Conservation (phyloP, 2,888 invertebrate species). For the Notodonta dromedarius region DNA sequence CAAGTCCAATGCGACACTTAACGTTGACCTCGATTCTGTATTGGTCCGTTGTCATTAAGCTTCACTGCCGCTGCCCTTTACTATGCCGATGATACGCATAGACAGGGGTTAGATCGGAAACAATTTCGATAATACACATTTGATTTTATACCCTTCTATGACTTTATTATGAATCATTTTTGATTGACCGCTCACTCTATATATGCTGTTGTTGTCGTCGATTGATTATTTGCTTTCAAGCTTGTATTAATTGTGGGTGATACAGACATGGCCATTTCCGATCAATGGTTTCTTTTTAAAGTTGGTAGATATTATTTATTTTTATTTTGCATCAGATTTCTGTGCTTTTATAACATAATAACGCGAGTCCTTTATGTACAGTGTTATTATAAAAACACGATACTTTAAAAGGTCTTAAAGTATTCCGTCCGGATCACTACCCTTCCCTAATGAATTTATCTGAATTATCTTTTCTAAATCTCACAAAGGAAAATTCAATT, state of each 20-base stretch:
- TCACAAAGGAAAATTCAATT: slow-evolving; percentile 3
- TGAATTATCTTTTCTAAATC: neutral
- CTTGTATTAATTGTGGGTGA: slow-evolving; percentile 66
- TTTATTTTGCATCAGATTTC: neutral
- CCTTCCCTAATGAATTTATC: neutral
- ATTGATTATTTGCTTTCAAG: slow-evolving; percentile 55
- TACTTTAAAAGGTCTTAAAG: neutral
- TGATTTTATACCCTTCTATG: slow-evolving; percentile 46
- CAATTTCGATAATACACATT: slow-evolving; percentile 39
- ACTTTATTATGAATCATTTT: slow-evolving; percentile 49
- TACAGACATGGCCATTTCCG: slow-evolving; percentile 39
- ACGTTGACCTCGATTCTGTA: slow-evolving; percentile 74
- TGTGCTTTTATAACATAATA: neutral
- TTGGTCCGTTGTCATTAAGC: slow-evolving; percentile 76
- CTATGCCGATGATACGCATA: slow-evolving; percentile 52
- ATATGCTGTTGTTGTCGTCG: slow-evolving; percentile 45
- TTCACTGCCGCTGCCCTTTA: slow-evolving; percentile 59
- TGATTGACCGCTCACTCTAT: slow-evolving; percentile 30
- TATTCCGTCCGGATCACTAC: neutral
- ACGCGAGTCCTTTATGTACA: neutral
- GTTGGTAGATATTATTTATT: neutral
- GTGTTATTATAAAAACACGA: neutral
- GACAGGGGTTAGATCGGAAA: slow-evolving; percentile 63
- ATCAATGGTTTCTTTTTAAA: slow-evolving; percentile 32
- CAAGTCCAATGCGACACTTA: slow-evolving; percentile 73